Evolutionary conservation across 2,888 invertebrate genomes (phyloP), one percentile per base, ranked within the genome.

Genomic region (Drosophila picticornis): DNA sequence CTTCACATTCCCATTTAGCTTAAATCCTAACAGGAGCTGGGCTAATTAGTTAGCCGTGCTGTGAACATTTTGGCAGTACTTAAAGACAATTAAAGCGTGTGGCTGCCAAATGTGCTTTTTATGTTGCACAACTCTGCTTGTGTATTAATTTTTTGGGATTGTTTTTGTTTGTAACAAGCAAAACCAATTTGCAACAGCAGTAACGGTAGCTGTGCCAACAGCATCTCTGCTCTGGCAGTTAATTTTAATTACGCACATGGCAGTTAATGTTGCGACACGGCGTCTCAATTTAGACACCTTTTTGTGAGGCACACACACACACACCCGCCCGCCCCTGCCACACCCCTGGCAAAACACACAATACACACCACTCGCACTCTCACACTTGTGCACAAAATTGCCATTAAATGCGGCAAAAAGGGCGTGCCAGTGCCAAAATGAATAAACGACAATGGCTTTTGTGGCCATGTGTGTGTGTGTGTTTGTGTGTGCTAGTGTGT

Each of bases 161-260:
- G 73, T 79, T 78, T 77, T 74, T 59, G 50, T 25, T 25, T 46
- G 46, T 63, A 74, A 84, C 86, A 90, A 77, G 82, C 84, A 88
- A 88, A 86, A 88, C 87, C 90, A 86, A 90, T 86, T 88, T 86
- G 87, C 80, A 74, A 58, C 43, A 71, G 56, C 31, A 61, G 25
- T 43, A 48, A 55, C 52, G 29, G 53, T 16, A 34, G 61, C 63
- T 56, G 38, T 72, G 67, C 58, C 53, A 58, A 38, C 55, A 51
- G 34, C 22, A 59, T 43, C 40, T 36, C 48, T 55, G 63, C 56
- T 50, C 25, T 59, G 81, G 75, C 87, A 90, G 90, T 87, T 87
- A 90, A 89, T 87, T 90, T 87, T 87, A 87, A 87, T 90, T 89
- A 87, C 87, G 82, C 89, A 87, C 80, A 80, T 73, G 88, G 85